Percentiles rank a stretch among this genome's conserved stretches.
Evolutionary conservation across 2,113 vertebrate species (phyloP).

Genomic region (Parus major): DNA sequence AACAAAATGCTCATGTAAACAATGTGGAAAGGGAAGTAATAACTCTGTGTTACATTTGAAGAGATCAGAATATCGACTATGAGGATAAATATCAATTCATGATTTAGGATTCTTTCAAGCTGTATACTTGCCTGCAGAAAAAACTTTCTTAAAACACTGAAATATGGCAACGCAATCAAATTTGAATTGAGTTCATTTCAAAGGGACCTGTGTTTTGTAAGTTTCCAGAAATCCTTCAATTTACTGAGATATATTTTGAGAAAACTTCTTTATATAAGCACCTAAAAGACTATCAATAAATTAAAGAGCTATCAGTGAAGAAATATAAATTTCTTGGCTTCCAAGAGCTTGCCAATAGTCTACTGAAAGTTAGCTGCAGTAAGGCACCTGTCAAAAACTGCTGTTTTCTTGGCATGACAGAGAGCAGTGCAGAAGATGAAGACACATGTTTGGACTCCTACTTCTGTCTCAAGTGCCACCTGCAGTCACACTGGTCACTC

Average conservation of each 20-base stretch:
- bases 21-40: neutral
- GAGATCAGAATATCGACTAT: neutral
- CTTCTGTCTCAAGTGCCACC: neutral
- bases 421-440: neutral
- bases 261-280: neutral
- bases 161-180: neutral
- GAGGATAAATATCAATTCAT: neutral
- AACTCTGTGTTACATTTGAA: neutral
- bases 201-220: neutral
- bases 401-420: neutral
- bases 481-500: neutral
- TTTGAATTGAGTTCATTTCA: neutral
- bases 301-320: neutral
- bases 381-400: neutral
- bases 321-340: neutral
- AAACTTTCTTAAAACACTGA: neutral
- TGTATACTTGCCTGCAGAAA: neutral
- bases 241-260: neutral
- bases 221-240: neutral
- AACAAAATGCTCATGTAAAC: neutral
- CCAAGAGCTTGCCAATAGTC: neutral
- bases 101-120: neutral
- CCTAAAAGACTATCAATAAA: neutral
- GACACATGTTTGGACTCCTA: fast-evolving
- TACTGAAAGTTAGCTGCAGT: neutral